Evolutionary conservation across 1,140 invertebrate genomes (phyloP).

Genomic region (Halictus rubicundus): DNA sequence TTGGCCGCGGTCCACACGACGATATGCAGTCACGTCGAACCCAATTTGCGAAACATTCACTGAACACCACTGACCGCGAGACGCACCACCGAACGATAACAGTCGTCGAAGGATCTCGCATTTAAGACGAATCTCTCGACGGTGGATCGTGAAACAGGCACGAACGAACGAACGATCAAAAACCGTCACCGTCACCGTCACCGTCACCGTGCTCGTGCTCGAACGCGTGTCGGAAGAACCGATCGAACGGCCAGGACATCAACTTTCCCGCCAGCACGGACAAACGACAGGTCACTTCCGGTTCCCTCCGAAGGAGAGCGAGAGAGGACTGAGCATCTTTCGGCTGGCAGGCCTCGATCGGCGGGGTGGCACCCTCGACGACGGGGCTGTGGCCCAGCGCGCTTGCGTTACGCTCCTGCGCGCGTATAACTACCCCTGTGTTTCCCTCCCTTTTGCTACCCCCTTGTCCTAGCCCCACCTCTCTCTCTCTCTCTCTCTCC

Average conservation of each 20-base stretch:
- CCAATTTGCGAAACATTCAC: not conserved
- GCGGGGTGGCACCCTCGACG: conserved; percentile 67
- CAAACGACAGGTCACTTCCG: conserved; percentile 53
- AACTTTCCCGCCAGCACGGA: conserved; percentile 64
- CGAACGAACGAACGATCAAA: no score
- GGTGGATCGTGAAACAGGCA: no score
- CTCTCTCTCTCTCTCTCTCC: no score
- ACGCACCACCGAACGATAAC: not conserved
- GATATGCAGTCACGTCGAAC: no score
- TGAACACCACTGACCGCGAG: not conserved
- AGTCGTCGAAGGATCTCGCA: not conserved
- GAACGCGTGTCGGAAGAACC: not conserved
- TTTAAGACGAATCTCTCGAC: no score
- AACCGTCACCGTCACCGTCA: no score
- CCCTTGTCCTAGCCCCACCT: not conserved
- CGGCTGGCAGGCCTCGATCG: conserved; percentile 53
- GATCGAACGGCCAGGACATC: conserved; percentile 6
- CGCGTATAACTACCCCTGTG: conserved; percentile 58
- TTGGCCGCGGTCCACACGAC: not conserved
- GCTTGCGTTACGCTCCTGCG: conserved; percentile 74
- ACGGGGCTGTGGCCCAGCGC: conserved; percentile 64
- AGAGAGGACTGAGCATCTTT: conserved; percentile 70
- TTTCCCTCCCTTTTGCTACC: conserved; percentile 13
- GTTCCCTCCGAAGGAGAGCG: conserved; percentile 65
- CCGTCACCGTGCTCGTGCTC: no score